Evolutionary conservation across 1,140 invertebrate genomes (phyloP).

Genomic region (Brachionus plicatilis): DNA sequence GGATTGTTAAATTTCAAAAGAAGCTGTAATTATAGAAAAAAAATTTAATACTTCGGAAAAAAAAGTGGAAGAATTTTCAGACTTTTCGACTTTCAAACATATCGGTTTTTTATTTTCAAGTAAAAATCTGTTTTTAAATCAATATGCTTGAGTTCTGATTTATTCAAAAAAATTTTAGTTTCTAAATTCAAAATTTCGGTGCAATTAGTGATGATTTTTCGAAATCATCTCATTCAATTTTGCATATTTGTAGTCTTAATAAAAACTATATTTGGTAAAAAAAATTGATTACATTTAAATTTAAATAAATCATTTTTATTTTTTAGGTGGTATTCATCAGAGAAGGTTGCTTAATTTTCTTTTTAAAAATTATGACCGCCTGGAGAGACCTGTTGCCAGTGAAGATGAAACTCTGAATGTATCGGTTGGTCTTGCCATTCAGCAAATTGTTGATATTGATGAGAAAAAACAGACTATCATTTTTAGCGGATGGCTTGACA

Average conservation of each 20-base stretch:
- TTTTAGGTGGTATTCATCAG: slow-evolving; percentile 11
- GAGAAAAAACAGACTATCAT: slow-evolving; percentile 39
- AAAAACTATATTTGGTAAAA: neutral
- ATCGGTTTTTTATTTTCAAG: neutral
- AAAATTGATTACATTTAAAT: neutral
- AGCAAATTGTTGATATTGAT: slow-evolving; percentile 78
- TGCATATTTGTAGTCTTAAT: neutral
- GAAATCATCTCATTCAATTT: neutral
- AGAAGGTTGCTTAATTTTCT: neutral
- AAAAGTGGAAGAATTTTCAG: neutral
- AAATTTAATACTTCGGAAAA: neutral
- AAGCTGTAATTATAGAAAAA: neutral
- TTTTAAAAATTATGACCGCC: slow-evolving; percentile 50
- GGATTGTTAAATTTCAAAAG: neutral
- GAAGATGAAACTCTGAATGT: slow-evolving; percentile 89
- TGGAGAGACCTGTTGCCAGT: slow-evolving; percentile 92
- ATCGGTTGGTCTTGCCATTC: slow-evolving; percentile 91
- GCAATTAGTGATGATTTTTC: neutral
- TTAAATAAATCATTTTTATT: neutral
- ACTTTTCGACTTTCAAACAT: neutral
- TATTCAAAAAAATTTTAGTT: neutral
- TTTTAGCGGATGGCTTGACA: slow-evolving; percentile 38
- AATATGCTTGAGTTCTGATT: neutral
- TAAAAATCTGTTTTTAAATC: neutral
- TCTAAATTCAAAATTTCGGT: neutral